Evolutionary conservation across 2,797 vertebrate genomes (phyloP).

Genomic region (Scyliorhinus canicula): DNA sequence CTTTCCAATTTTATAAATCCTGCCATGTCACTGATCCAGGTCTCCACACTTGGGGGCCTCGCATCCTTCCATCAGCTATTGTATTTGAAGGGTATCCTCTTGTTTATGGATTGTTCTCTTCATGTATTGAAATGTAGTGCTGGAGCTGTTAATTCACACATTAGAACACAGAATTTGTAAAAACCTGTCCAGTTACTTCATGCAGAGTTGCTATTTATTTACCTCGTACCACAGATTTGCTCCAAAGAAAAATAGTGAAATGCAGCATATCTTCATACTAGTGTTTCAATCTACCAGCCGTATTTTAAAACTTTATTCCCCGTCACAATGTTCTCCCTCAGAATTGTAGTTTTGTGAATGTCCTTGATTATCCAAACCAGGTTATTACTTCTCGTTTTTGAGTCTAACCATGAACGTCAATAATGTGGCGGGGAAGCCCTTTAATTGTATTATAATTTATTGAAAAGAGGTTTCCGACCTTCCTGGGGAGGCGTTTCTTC

Average conservation of each 20-base stretch:
- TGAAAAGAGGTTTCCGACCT: too few species aligned
- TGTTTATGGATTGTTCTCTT: neutral
- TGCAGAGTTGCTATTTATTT: neutral
- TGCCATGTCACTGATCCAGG: too few species aligned
- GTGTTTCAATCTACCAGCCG: neutral
- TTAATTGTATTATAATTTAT: too few species aligned
- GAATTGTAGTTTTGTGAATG: neutral
- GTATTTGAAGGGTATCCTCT: neutral
- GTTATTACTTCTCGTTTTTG: neutral
- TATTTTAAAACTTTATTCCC: neutral
- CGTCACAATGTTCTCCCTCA: neutral
- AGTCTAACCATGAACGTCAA: neutral
- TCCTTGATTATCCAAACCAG: neutral
- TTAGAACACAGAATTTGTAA: neutral
- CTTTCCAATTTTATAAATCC: too few species aligned
- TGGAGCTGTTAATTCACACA: neutral
- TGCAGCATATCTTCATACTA: neutral
- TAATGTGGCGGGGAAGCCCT: too few species aligned
- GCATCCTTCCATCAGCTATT: too few species aligned
- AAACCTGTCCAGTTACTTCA: neutral
- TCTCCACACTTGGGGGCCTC: too few species aligned
- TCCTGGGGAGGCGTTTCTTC: too few species aligned
- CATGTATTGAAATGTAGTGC: neutral
- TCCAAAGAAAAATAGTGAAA: too few species aligned
- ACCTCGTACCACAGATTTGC: neutral